Percentiles rank a stretch among this genome's conserved stretches.
These are phyloP conservation scores for Drosophila ironensis DNA, from an alignment of 1,140 invertebrate species.

Conservation along the genomic window DNA sequence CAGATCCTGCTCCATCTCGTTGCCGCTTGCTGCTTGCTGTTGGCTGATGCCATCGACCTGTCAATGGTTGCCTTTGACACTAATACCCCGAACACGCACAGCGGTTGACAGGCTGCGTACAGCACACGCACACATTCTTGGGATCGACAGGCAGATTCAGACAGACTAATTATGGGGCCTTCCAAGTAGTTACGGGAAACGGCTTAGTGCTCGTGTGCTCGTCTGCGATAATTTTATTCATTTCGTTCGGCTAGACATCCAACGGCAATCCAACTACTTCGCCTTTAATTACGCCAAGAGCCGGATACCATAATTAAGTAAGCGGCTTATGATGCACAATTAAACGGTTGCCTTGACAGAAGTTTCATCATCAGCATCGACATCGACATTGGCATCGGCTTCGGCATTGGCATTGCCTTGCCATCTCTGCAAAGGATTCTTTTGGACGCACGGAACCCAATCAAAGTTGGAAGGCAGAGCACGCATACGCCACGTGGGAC, in stretches of 20 bases:
- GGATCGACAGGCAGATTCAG: neutral
- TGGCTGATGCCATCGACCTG: constrained; percentile 51
- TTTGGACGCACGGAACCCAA: constrained; percentile 4
- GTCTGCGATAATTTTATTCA: constrained; percentile 57
- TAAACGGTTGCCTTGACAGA: constrained; percentile 54
- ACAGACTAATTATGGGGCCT: constrained; percentile 34
- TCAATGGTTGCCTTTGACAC: constrained; percentile 62
- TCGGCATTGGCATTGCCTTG: constrained; percentile 15
- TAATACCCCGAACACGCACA: constrained; percentile 51
- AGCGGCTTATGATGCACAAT: constrained; percentile 69
- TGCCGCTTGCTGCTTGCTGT: too few relatives aligned
- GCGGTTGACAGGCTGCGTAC: constrained; percentile 29
- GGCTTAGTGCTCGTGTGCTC: constrained; percentile 13
- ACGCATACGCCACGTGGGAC: constrained; percentile 65
- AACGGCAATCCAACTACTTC: constrained; percentile 31
- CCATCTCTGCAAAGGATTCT: constrained; percentile 1
- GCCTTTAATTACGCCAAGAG: constrained; percentile 37
- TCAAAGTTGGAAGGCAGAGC: constrained; percentile 45
- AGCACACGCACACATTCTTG: constrained; percentile 1
- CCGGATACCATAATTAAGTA: constrained; percentile 60
- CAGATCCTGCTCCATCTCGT: neutral
- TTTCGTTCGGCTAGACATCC: constrained; percentile 40
- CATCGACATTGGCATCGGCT: neutral
- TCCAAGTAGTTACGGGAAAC: constrained; percentile 31
- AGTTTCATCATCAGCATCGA: constrained; percentile 22